Base-by-base conservation (phyloP, 2,888 invertebrate genomes). In the Lasioglossum vierecki region DNA sequence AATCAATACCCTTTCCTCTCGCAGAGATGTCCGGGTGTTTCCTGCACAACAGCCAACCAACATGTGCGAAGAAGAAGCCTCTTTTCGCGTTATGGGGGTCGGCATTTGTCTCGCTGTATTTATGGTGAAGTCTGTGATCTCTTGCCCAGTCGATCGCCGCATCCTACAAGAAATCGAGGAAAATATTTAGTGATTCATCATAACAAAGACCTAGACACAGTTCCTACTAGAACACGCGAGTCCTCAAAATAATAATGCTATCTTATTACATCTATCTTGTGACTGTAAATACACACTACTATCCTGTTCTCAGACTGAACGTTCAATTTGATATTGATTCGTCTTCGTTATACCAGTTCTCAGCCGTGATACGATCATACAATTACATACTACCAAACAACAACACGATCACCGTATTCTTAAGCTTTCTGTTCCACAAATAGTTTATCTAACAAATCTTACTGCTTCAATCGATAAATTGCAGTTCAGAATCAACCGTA, bases 11-110 rank as follows among this genome's bases (percentile, higher is more conserved):
- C 91, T 98, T 97, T 93, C 99, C 99, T 95, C 98, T 99, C 86
- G 95, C 96, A 94, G 97, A 98, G 63, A 99, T 98, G 88, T 98
- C 98, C 0, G 98, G 98, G 94, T 99, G 99, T 95, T 99, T 99
- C 91, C 97, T 96, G 92, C 97, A 97, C 80, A 99, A 95, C 86
- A 99, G 96, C 99, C 99, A 99, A 83, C 99, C 99, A 91, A 99
- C 96, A 95, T 99, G 99, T 0, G 99, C 97, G 95, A 99, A 99
- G 96, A 99, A 99, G 96, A 99, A 99, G 15, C 99, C 99, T 44
- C 99, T 96, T 77, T 95, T 98, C 2, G 98, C 98, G 94, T 99
- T 98, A 95, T 99, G 98, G 0, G 99, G 99, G 95, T 99, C 99
- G 0, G 98, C 99, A 94, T 99, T 97, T 0, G 99, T 99, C 94